Percentiles rank a stretch among this genome's conserved stretches.
phyloP scores from a whole-genome alignment of 2,888 invertebrate genomes.

The Acleris laterana region DNA sequence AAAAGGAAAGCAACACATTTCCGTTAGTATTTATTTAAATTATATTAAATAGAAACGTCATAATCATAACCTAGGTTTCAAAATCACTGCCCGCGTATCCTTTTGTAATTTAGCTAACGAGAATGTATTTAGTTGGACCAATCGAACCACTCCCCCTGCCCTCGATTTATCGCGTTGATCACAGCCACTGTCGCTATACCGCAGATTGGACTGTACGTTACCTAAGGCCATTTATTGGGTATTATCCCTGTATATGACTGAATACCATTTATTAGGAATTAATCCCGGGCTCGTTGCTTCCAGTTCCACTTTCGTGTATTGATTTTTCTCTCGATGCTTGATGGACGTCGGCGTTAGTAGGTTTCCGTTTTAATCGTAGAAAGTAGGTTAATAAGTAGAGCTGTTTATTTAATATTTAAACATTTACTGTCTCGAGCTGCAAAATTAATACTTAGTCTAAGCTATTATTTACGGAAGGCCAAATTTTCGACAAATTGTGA shows the following conservation, averaged over 20 bases:
- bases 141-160: background rate
- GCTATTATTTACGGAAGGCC: too few relatives aligned
- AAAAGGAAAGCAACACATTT: too few relatives aligned
- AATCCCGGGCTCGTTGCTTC: conserved; percentile 18
- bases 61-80: too few relatives aligned
- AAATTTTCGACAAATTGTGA: too few relatives aligned
- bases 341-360: background rate
- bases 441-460: too few relatives aligned
- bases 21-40: too few relatives aligned
- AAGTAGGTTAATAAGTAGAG: background rate
- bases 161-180: background rate
- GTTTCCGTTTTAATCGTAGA: background rate
- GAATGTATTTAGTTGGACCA: too few relatives aligned
- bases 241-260: conserved; percentile 4
- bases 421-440: too few relatives aligned
- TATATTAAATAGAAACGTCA: too few relatives aligned
- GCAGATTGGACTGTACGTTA: conserved; percentile 15
- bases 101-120: too few relatives aligned
- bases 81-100: too few relatives aligned
- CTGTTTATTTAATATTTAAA: too few relatives aligned
- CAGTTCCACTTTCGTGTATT: conserved; percentile 5
- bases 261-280: conserved; percentile 16
- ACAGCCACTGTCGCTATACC: conserved; percentile 1
- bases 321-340: conserved; percentile 3
- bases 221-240: background rate